These are phyloP conservation scores for Temnothorax unifasciatus DNA, from an alignment of 2,888 invertebrate genomes.

Conservation along the genomic window DNA sequence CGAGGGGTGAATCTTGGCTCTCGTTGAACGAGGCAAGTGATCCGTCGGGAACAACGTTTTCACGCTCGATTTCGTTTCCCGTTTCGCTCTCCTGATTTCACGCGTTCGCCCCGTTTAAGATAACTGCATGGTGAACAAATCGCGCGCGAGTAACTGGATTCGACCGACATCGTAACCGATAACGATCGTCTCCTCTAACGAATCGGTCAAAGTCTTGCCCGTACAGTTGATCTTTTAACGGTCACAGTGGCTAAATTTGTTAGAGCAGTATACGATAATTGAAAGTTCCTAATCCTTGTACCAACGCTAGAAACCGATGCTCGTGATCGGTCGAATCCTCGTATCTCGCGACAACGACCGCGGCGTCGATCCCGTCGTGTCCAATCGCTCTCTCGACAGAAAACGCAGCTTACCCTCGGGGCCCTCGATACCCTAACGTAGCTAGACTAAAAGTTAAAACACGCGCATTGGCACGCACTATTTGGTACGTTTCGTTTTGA, in stretches of 20 bases:
- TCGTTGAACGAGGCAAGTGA: neutral
- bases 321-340: constrained; percentile 1
- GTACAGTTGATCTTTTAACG: neutral
- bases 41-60: neutral
- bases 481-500: constrained; percentile 61
- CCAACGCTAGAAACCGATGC: neutral
- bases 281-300: neutral
- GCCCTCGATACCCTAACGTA: constrained; percentile 38
- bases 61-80: neutral
- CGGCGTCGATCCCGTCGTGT: neutral
- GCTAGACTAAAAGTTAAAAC: constrained; percentile 53
- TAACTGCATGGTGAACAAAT: neutral
- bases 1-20: neutral
- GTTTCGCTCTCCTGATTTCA: neutral
- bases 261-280: neutral
- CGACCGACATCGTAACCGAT: neutral
- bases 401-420: constrained; percentile 38
- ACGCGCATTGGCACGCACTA: constrained; percentile 63
- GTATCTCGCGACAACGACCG: constrained; percentile 19
- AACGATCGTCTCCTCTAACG: neutral
- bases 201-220: neutral
- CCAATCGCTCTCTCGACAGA: constrained; percentile 32
- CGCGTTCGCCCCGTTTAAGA: neutral
- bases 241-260: neutral
- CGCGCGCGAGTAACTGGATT: constrained; percentile 13